Evolutionary conservation across 1,140 invertebrate genomes (phyloP).

Genomic region (Calycopis cecrops): DNA sequence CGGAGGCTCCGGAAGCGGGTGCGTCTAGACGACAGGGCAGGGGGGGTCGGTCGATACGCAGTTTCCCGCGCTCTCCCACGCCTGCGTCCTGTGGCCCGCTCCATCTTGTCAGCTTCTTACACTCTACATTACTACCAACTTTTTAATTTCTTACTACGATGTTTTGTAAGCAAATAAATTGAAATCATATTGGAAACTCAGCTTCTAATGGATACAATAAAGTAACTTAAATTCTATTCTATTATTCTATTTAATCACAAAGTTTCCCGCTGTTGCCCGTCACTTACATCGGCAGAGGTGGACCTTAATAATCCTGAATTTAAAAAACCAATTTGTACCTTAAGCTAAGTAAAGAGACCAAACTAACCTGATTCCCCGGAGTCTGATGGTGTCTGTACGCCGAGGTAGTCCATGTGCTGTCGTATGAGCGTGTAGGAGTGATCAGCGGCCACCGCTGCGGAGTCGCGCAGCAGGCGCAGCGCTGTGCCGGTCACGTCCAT

Average conservation of each 20-base stretch:
- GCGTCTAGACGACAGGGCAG: constrained; percentile 63
- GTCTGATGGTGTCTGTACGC: constrained; percentile 89
- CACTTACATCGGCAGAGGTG: no score
- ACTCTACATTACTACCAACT: constrained; percentile 30
- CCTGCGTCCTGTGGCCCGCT: constrained; percentile 49
- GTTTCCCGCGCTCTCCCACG: constrained; percentile 68
- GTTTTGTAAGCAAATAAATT: neutral
- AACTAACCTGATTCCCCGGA: constrained; percentile 82
- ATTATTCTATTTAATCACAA: no score
- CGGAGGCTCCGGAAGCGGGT: constrained; percentile 70
- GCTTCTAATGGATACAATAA: no score
- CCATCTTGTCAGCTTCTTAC: constrained; percentile 48
- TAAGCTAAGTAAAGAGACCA: no score
- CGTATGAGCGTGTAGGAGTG: constrained; percentile 83
- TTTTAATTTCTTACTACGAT: constrained; percentile 10
- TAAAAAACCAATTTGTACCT: no score
- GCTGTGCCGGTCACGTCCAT: constrained; percentile 62
- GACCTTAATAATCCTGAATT: no score
- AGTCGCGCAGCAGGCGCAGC: constrained; percentile 52
- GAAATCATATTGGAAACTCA: no score
- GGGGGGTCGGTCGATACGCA: constrained; percentile 65
- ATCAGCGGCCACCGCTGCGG: constrained; percentile 74
- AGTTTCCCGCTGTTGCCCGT: no score
- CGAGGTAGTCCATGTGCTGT: constrained; percentile 77
- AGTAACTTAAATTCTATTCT: no score